phyloP scores from a whole-genome alignment of 2,888 invertebrate genomes.

The Perithous albicinctus region DNA sequence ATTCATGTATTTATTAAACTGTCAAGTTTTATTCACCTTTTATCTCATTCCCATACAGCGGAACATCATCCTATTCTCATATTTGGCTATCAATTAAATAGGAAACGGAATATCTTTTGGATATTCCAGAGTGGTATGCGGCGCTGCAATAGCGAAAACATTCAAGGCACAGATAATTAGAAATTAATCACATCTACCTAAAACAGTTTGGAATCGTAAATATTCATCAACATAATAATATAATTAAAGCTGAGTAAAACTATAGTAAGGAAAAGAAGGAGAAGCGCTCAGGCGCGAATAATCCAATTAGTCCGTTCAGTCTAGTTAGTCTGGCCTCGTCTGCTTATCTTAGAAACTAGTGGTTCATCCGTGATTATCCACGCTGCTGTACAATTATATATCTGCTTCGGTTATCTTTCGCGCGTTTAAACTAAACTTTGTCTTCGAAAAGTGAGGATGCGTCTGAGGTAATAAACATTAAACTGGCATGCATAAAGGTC shows the following conservation, averaged over 20 bases:
- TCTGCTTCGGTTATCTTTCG: conserved; percentile 8
- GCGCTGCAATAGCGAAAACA: too few relatives aligned
- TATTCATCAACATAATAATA: background rate
- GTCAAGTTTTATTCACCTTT: too few relatives aligned
- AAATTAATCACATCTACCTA: too few relatives aligned
- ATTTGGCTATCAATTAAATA: too few relatives aligned
- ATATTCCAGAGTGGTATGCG: too few relatives aligned
- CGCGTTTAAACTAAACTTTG: conserved; percentile 20
- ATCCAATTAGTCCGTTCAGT: conserved; percentile 29
- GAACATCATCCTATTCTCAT: too few relatives aligned
- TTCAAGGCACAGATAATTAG: too few relatives aligned
- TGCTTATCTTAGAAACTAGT: conserved; percentile 4
- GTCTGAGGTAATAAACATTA: background rate
- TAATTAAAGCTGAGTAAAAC: background rate
- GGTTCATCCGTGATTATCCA: conserved; percentile 1
- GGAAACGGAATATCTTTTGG: too few relatives aligned
- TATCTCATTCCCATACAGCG: too few relatives aligned
- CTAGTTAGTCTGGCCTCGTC: conserved; percentile 14
- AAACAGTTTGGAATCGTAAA: background rate
- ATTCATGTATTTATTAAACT: too few relatives aligned
- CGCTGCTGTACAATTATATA: background rate
- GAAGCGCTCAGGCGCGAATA: background rate
- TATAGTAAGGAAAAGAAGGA: background rate
- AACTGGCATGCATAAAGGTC: background rate
- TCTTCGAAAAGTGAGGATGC: background rate